Base-by-base conservation (phyloP, 2,888 invertebrate species). In the Xestia rhomboidea region DNA sequence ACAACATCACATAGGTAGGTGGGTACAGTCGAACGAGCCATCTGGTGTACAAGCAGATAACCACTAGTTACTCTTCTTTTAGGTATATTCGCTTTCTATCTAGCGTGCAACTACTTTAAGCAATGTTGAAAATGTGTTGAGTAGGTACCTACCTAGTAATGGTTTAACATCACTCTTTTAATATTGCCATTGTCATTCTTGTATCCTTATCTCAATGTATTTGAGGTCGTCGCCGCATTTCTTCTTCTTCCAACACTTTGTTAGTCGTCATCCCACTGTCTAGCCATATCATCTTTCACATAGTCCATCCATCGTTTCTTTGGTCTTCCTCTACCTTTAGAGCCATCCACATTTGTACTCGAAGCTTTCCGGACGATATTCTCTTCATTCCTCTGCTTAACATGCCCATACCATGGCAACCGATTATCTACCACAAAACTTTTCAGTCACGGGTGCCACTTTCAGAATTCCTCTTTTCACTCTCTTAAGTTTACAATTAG, bases 1-100 rank as follows among this genome's bases (percentile, higher is more conserved):
- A 85, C 83, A 85, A 77, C 77, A 68, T 38, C 66, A 77, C 72
- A n/a, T 66, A 34, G 30, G n/a, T 41, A 41, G 10, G 10, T 41
- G 11, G 41, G 11, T 71, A 68, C 49, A 66, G 24, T 44, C 34
- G 18, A 44, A 34, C 71, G 0, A 34, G 10, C 10, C 21, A 18
- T 49, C 1, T 49, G n/a, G 13, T 76, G 15, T 21, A 15, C 54
- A 54, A 57, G 18, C 24, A 57, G 44, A 21, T 1, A 34, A 34
- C 60, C 18, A 30, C 30, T 60, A 57, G 18, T 7, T 21, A 49
- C 18, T 44, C 1, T n/a, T n/a, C n/a, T n/a, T n/a, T n/a, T 13
- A 24, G 24, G n/a, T n/a, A 11, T n/a, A 54, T n/a, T n/a, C 54
- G 13, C 13, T n/a, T n/a, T 54, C 54, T 15, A 57, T 57, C n/a